Base-by-base conservation (phyloP, 2,797 vertebrate species). In the Pempheris klunzingeri region DNA sequence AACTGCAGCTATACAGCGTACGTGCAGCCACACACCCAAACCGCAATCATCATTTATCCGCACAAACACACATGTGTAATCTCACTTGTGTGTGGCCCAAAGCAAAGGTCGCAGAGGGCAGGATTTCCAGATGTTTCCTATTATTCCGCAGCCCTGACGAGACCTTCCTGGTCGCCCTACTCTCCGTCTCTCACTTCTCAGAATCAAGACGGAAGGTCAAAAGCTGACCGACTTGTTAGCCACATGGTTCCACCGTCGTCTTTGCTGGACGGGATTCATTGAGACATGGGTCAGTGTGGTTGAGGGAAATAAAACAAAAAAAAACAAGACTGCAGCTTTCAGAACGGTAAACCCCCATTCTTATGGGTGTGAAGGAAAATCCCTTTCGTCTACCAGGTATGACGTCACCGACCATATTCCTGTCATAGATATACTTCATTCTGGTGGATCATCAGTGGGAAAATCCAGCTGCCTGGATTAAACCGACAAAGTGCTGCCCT, bases 71-170 rank as follows among this genome's bases (percentile, higher is more conserved):
- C 36, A 22, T 49, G 49, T 71, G 64, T 57, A 69, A 84, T 80
- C 64, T 80, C 39, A 74, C 47, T 62, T 82, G 83, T 86, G 89
- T 92, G 87, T 92, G 90, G 88, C 84, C 88, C 68, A 53, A 71
- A 88, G 76, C 78, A 55, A 80, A 44, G 86, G 85, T 88, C 87
- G 77, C 61, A 68, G 71, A 17, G 76, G 79, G 71, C 80, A 79
- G 75, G 55, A 71, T 65, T 89, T 87, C 87, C 93, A 94, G 93
- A 94, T 93, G 92, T 93, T 94, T 94, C 89, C 88, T 78, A 91
- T 94, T 89, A 91, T 88, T 82, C 79, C 20, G 30, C 70, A 71
- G 78, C 78, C 71, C 60, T 74, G 72, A 82, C 49, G 8, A 78
- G 83, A 87, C 85, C 84, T 88, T 83, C 74, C 87, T 72, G 82